Evolutionary conservation across 2,113 vertebrate genomes (phyloP).

Genomic region (Crotalus viridis): DNA sequence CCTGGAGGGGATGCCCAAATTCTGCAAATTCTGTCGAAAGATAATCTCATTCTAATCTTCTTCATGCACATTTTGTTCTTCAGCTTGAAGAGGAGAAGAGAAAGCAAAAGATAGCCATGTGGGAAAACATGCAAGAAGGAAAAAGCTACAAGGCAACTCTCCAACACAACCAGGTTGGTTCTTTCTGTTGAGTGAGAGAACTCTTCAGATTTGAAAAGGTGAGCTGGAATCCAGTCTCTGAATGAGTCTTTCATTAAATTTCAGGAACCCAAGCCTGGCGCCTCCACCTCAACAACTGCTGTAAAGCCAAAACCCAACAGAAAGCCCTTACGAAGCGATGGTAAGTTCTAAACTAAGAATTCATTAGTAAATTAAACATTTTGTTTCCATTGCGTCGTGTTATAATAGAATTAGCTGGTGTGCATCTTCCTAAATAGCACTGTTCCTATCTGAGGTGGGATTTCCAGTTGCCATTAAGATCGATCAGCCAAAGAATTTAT

Average conservation of each 20-base stretch:
- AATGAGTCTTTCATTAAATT: conserved; percentile 35
- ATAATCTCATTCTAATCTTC: neutral
- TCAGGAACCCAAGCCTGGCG: conserved; percentile 69
- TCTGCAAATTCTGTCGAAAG: neutral
- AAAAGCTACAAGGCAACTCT: conserved; percentile 77
- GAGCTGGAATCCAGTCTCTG: neutral
- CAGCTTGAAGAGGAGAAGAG: conserved; percentile 89
- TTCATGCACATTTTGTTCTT: neutral
- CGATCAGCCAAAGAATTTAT: neutral
- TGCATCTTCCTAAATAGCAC: neutral
- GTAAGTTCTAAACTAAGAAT: conserved; percentile 62
- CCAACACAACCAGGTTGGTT: conserved; percentile 70
- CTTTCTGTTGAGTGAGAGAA: neutral
- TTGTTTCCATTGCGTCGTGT: neutral
- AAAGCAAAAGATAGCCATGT: conserved; percentile 85
- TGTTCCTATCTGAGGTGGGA: neutral
- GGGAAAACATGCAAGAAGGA: conserved; percentile 89
- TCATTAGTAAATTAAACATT: neutral
- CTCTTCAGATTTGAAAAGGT: neutral
- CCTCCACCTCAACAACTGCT: conserved; percentile 66
- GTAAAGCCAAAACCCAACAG: conserved; percentile 77
- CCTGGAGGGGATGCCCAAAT: neutral
- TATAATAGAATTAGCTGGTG: neutral
- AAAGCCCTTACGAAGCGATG: conserved; percentile 77
- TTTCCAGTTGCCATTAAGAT: neutral